Conservation (phyloP, 2,113 vertebrate genomes). For the Calidris pugnax region DNA sequence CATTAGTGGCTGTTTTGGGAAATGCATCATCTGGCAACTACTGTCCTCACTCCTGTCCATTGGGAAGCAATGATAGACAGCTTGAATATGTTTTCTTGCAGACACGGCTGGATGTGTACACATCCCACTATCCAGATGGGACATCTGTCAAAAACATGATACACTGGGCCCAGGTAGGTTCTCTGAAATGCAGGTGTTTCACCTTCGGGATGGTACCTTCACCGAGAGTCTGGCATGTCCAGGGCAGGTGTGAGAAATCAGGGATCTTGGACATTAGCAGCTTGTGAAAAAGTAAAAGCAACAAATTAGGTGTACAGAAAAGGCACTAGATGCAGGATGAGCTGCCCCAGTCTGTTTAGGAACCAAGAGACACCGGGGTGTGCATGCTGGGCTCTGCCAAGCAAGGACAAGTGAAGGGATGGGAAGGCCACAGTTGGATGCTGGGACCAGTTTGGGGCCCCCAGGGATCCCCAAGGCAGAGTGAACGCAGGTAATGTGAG, state of each 20-base stretch:
- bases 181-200: not conserved
- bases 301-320: not conserved
- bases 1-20: not conserved
- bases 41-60: rapidly evolving
- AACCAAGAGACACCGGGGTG: not conserved
- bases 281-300: not conserved
- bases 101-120: constrained; percentile 89
- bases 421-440: not conserved
- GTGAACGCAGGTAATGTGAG: not conserved
- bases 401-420: not conserved
- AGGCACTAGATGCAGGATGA: not conserved
- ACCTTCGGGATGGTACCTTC: not conserved
- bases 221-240: not conserved
- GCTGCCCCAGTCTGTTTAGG: not conserved
- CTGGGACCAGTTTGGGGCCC: not conserved
- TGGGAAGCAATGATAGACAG: not conserved
- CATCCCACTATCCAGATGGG: constrained; percentile 83
- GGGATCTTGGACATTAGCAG: not conserved
- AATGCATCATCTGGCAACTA: not conserved
- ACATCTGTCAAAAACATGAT: constrained; percentile 90
- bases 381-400: not conserved
- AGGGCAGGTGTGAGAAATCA: rapidly evolving
- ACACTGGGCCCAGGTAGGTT: constrained; percentile 90
- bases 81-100: constrained; percentile 62
- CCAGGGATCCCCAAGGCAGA: not conserved